Percentiles rank a stretch among this genome's conserved stretches.
These are phyloP conservation scores for Apamea sordens DNA, from an alignment of 2,888 invertebrate species.

Conservation along the genomic window DNA sequence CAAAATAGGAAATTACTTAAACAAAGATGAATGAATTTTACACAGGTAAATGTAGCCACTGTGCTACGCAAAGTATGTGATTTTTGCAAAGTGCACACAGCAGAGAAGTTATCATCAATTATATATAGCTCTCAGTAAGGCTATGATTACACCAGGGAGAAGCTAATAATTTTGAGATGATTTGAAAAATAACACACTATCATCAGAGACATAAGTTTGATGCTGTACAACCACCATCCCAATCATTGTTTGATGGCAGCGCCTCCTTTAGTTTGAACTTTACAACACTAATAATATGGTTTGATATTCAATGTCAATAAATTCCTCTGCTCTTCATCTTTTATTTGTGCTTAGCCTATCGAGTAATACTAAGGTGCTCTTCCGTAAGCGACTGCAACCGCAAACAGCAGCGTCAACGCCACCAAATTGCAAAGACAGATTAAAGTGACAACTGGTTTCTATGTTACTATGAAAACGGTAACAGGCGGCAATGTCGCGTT, in stretches of 20 bases:
- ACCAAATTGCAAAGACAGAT: neutral
- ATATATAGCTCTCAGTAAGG: neutral
- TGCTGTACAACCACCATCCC: neutral
- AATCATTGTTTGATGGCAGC: neutral
- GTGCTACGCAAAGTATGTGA: neutral
- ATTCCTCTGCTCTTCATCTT: neutral
- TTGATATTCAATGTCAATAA: neutral
- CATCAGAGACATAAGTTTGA: slow-evolving; percentile 3
- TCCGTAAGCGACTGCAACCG: neutral
- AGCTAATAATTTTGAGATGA: slow-evolving; percentile 3
- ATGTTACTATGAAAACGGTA: slow-evolving; percentile 3
- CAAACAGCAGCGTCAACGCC: neutral
- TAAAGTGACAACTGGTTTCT: neutral
- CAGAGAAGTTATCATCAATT: neutral
- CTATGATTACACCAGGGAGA: neutral
- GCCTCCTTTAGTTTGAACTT: neutral
- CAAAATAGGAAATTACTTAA: neutral
- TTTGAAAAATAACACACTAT: neutral
- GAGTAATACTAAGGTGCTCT: neutral
- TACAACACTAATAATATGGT: neutral
- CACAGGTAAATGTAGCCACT: slow-evolving; percentile 2
- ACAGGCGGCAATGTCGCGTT: neutral
- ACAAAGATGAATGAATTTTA: neutral
- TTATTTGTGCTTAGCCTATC: neutral
- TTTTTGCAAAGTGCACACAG: too few relatives aligned